Evolutionary conservation across 2,888 invertebrate species (phyloP), one percentile per base, ranked within the genome.

Genomic region (Nasonia oneida): DNA sequence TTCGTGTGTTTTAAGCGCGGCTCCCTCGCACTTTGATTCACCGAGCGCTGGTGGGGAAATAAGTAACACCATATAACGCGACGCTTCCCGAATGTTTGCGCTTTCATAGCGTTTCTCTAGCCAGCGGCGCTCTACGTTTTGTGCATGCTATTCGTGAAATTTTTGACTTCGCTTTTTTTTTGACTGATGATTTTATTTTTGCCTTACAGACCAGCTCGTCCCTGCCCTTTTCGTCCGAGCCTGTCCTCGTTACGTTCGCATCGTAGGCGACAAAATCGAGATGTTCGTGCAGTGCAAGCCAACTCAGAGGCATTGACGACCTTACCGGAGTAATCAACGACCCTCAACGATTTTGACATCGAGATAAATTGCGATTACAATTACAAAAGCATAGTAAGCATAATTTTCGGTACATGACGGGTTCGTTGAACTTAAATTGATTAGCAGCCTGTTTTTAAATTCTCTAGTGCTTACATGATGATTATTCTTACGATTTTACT

Each of bases 221-320:
- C 93, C 93, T 92, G 92, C 93, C 90, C 91, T 93, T 90, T 93
- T 92, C 92, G 80, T 93, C 88, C 90, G 91, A 91, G 92, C 93
- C 93, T 93, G 93, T 92, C 87, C 92, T 93, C 92, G 92, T 93
- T 93, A 93, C 90, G 89, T 92, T 93, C 93, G 92, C 90, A 88
- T 92, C 92, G 91, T 93, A 90, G 90, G 91, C 87, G 91, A 90
- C 78, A 89, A 91, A 67, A n/a, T 85, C 23, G 86, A 87, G 64
- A 86, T 87, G 87, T 87, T 67, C 57, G 79, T 86, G 0, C 84
- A 86, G 67, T 87, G 87, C 77, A 57, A 74, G 57, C 50, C 83
- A 50, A 39, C 85, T 15, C 87, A 86, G 76, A 87, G 87, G 82
- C 87, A 87, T 47, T 87, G 74, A 87, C 73, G 39, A n/a, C 42